These are phyloP conservation scores for Diarsia brunnea DNA, from an alignment of 2,888 invertebrate genomes.

Conservation along the genomic window DNA sequence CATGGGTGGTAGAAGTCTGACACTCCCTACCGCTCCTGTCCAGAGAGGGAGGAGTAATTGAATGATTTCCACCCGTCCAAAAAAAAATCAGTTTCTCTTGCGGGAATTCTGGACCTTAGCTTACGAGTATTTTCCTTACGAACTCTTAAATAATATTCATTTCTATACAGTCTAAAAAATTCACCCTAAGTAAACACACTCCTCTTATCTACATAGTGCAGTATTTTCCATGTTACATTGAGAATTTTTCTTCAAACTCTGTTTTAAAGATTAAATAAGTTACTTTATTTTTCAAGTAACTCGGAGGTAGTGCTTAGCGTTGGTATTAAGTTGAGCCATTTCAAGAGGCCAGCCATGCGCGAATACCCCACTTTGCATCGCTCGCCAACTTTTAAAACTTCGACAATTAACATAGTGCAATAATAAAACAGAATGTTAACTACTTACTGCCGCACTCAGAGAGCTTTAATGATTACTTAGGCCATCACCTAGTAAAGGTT, in stretches of 20 bases:
- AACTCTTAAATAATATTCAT: background rate
- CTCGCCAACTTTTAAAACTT: conserved; percentile 46
- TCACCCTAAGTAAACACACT: no score
- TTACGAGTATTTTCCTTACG: background rate
- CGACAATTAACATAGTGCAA: conserved; percentile 33
- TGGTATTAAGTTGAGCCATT: conserved; percentile 53
- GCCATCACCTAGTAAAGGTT: no score
- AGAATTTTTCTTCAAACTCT: conserved; percentile 26
- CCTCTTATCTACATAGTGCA: background rate
- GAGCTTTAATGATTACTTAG: no score
- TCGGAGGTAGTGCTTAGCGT: conserved; percentile 31
- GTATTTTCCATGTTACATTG: background rate
- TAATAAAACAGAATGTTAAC: conserved; percentile 23
- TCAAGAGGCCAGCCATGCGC: conserved; percentile 53
- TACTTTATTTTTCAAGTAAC: conserved; percentile 34
- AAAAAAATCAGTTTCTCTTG: no score
- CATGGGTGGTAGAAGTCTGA: no score
- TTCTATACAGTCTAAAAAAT: background rate
- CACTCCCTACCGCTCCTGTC: no score
- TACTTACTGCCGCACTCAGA: no score
- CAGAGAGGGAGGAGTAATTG: no score
- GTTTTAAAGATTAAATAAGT: conserved; percentile 31
- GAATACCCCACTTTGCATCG: conserved; percentile 52
- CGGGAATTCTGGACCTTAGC: background rate
- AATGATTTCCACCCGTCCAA: no score